Base-by-base conservation (phyloP, 2,888 invertebrate genomes). In the Synergus itoensis region DNA sequence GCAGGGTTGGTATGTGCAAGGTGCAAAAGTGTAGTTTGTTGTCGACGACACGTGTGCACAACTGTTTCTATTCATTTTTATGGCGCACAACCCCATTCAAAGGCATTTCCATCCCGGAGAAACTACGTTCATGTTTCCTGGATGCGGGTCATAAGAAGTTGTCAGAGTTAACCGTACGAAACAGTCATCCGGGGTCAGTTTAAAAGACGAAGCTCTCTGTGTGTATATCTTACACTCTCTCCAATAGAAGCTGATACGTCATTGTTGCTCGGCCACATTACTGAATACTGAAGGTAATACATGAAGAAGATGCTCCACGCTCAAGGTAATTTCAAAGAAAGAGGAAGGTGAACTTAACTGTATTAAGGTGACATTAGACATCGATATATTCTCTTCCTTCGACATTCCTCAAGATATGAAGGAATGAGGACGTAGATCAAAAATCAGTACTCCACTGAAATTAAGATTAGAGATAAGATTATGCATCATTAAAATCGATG, bases 161-260 rank as follows among this genome's bases (percentile, higher is more conserved):
- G 73, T 73, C 53, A 28, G 21, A 73, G 73, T 73, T 73, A 73
- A 53, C 53, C 73, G 73, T 36, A 53, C 73, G 28, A 53, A 73
- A 73, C 73, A 73, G 73, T 73, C 73, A 73, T 73, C 73, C 73
- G 73, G 73, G 73, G 73, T 73, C 73, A 73, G 48, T 53, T 53
- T 73, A 53, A 60, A 60, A 21, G 18, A 60, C 60, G 53, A n/a
- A 53, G 53, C 9, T 8, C 18, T 18, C 57, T 21, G 28, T 62
- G 28, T 57, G 36, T 45, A 45, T 45, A 62, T 18, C 28, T 62
- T 62, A 62, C 62, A 62, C 62, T 62, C 62, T 62, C 62, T 62
- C 62, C 21, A 62, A 62, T 62, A 73, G 53, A 48, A 73, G 48
- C 53, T 73, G 36, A 73, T 73, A 57, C 53, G 73, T 73, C 73